Percentiles rank a stretch among this genome's conserved stretches.
These are phyloP conservation scores for Thereva unica DNA, from an alignment of 2,888 invertebrate species.

Conservation along the genomic window DNA sequence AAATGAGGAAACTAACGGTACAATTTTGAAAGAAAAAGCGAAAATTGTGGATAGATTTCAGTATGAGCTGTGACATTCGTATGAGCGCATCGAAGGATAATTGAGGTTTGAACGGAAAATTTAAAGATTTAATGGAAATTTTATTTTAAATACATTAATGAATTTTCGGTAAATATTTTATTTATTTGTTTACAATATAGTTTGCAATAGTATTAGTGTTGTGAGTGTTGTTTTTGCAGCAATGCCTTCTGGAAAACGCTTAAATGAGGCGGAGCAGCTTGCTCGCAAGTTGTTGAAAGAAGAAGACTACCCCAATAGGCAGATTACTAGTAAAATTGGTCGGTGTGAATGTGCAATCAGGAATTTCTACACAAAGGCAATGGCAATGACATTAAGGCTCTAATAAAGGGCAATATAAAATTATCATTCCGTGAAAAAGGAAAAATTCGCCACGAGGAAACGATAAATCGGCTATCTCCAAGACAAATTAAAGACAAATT, in stretches of 20 bases:
- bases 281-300: not conserved
- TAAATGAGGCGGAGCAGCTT: too few relatives aligned
- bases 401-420: not conserved
- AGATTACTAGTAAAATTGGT: slow-evolving; percentile 7
- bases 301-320: slow-evolving; percentile 12
- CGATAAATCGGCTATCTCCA: not conserved
- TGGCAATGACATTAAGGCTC: not conserved
- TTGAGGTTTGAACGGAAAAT: slow-evolving; percentile 1
- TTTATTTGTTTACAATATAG: not conserved
- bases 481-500: slow-evolving; percentile 1
- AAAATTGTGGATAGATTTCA: not conserved
- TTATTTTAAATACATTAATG: not conserved
- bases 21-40: not conserved
- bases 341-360: slow-evolving; percentile 8
- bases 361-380: not conserved
- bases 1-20: not conserved
- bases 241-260: slow-evolving; percentile 11
- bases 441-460: slow-evolving; percentile 3
- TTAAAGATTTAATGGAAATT: not conserved
- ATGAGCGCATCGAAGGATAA: not conserved
- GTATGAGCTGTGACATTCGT: slow-evolving; percentile 3
- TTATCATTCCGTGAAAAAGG: not conserved
- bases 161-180: not conserved
- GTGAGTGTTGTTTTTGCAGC: slow-evolving; percentile 10
- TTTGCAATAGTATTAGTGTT: slow-evolving; percentile 15